These are phyloP conservation scores for Rhipidura dahli DNA, from an alignment of 2,113 vertebrate species.

Conservation along the genomic window DNA sequence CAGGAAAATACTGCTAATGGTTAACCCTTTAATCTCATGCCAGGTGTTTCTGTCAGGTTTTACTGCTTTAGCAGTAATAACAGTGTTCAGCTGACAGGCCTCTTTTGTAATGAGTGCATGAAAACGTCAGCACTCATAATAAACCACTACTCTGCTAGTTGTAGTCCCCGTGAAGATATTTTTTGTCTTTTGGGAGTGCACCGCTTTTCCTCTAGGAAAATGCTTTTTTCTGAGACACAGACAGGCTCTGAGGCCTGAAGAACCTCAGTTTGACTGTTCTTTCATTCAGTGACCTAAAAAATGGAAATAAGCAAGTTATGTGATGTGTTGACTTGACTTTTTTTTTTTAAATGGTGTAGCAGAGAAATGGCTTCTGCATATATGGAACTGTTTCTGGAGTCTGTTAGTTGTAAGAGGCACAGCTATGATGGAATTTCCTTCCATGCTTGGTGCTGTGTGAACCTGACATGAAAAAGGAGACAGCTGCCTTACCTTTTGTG, in stretches of 20 bases:
- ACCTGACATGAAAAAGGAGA: neutral
- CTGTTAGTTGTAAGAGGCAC: neutral
- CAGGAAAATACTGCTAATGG: neutral
- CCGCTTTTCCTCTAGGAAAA: neutral
- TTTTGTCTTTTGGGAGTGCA: neutral
- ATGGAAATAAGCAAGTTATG: neutral
- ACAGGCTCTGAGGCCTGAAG: neutral
- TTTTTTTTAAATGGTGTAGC: neutral
- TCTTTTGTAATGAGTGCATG: neutral
- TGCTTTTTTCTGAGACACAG: neutral
- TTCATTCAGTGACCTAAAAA: neutral
- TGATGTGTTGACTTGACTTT: neutral
- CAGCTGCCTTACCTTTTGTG: neutral
- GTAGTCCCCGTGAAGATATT: neutral
- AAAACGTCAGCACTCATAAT: neutral
- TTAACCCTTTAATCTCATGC: neutral
- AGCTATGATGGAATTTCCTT: neutral
- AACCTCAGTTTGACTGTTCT: neutral
- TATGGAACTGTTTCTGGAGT: neutral
- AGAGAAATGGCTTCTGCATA: neutral
- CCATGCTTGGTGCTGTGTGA: neutral
- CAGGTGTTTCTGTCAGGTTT: neutral
- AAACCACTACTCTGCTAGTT: neutral
- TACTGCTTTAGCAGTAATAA: neutral
- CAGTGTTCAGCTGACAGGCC: accelerated